Conservation (phyloP, 2,888 invertebrate species). For the Athripsodes cinereus region DNA sequence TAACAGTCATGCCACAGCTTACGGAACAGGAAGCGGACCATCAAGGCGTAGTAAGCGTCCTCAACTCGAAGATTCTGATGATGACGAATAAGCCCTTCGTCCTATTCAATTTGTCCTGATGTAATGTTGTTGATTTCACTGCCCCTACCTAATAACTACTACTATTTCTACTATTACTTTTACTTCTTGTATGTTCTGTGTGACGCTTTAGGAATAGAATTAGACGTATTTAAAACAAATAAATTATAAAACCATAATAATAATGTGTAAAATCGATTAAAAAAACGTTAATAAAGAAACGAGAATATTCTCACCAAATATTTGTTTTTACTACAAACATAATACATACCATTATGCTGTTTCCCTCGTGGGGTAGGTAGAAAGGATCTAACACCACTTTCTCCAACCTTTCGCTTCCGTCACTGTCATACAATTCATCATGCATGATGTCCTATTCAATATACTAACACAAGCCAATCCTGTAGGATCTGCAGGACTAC, state of each 20-base stretch:
- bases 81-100: slow-evolving; percentile 19
- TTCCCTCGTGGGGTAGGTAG: too few species aligned
- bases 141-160: too few species aligned
- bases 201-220: slow-evolving; percentile 25
- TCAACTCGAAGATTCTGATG: slow-evolving; percentile 1
- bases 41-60: slow-evolving; percentile 28
- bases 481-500: too few species aligned
- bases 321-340: neutral
- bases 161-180: too few species aligned
- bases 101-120: neutral
- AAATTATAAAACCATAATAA: slow-evolving; percentile 24
- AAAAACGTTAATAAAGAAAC: slow-evolving; percentile 22
- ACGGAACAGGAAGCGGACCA: slow-evolving; percentile 53
- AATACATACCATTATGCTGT: too few species aligned
- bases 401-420: too few species aligned
- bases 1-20: slow-evolving; percentile 66
- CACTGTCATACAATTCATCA: too few species aligned
- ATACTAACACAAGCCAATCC: too few species aligned
- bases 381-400: too few species aligned
- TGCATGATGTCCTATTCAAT: too few species aligned
- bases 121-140: neutral
- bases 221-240: slow-evolving; percentile 26
- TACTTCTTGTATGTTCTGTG: slow-evolving; percentile 8
- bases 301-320: slow-evolving; percentile 25
- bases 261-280: slow-evolving; percentile 8